A percentile compares a stretch with the other conserved stretches of the same genome.
These are phyloP conservation scores for Cynodonichthys magdalenae DNA, from an alignment of 2,797 vertebrate species.

Conservation along the genomic window DNA sequence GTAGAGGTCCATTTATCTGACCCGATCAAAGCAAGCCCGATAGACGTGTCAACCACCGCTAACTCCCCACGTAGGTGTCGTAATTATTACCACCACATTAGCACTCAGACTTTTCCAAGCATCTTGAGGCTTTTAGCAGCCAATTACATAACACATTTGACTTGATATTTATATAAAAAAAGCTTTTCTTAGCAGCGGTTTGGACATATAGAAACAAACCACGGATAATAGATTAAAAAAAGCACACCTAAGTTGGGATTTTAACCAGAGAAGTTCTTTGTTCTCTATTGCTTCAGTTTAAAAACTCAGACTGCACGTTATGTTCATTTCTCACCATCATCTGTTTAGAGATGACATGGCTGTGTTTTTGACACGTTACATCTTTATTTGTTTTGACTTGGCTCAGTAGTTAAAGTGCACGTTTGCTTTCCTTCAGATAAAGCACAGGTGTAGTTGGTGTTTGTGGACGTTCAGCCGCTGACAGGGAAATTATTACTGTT, in stretches of 20 bases:
- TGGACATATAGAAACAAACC: not conserved
- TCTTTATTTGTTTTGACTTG: slow-evolving; percentile 29
- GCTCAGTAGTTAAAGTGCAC: slow-evolving; percentile 48
- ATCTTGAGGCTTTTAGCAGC: slow-evolving; percentile 11
- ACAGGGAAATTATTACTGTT: slow-evolving; percentile 45
- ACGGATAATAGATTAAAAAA: not conserved
- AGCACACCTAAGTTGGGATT: not conserved
- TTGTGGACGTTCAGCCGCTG: slow-evolving; percentile 34
- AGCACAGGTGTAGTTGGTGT: slow-evolving; percentile 38
- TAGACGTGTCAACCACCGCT: slow-evolving; percentile 42
- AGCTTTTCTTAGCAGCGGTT: slow-evolving; percentile 9
- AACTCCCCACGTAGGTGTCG: slow-evolving; percentile 45
- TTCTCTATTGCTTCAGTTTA: not conserved
- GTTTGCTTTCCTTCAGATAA: slow-evolving; percentile 47
- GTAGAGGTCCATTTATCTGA: slow-evolving; percentile 33
- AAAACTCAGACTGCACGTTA: not conserved
- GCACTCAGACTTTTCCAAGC: slow-evolving; percentile 16
- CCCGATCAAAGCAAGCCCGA: slow-evolving; percentile 33
- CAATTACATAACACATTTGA: slow-evolving; percentile 22
- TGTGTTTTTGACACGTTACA: slow-evolving; percentile 42
- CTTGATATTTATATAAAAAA: slow-evolving; percentile 23
- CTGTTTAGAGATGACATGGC: slow-evolving; percentile 46
- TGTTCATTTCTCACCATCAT: slow-evolving; percentile 43
- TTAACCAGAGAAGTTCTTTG: not conserved
- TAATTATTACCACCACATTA: slow-evolving; percentile 47